Conservation (phyloP, 53 echinoderm and acorn worm genomes). For the Echinarachnius parma region DNA sequence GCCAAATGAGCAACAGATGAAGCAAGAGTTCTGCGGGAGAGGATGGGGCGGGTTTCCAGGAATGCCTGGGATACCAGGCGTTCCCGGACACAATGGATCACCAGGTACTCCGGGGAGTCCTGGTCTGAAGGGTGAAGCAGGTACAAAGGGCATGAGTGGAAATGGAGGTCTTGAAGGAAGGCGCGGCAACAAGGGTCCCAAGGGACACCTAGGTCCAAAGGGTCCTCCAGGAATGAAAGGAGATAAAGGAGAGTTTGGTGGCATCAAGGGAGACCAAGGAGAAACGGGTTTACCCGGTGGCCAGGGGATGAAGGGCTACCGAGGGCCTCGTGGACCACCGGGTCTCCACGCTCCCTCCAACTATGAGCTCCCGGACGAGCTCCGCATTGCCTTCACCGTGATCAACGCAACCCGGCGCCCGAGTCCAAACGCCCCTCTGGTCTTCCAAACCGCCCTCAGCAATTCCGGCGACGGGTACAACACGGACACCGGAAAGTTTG, state of each 20-base stretch:
- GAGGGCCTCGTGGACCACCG: conserved; percentile 32
- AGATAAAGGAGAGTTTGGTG: conserved; percentile 17
- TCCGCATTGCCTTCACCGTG: conserved; percentile 35
- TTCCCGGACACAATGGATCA: conserved; percentile 13
- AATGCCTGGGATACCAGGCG: conserved; percentile 27
- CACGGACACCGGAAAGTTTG: conserved; percentile 29
- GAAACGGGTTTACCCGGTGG: conserved; percentile 6
- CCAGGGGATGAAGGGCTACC: conserved; percentile 25
- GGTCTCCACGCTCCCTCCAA: conserved; percentile 27
- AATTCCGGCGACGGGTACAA: conserved; percentile 23
- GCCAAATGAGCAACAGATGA: too few relatives aligned
- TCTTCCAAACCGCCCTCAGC: conserved; percentile 29
- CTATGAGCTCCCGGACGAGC: conserved; percentile 22
- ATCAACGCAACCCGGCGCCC: conserved; percentile 35
- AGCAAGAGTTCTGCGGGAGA: conserved; percentile 3
- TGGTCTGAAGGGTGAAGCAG: conserved; percentile 11
- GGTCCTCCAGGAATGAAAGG: conserved; percentile 21
- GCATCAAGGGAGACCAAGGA: conserved; percentile 19
- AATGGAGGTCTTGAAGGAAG: conserved; percentile 8
- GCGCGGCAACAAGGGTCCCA: conserved; percentile 15
- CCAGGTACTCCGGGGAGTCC: conserved; percentile 17
- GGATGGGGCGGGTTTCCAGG: conserved; percentile 32
- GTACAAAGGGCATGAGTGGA: conserved; percentile 6
- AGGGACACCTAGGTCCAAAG: conserved; percentile 10
- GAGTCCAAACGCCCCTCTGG: conserved; percentile 9